Evolutionary conservation across 2,113 vertebrate species (phyloP), one percentile per base, ranked within the genome.

Genomic region (Tursiops truncatus): DNA sequence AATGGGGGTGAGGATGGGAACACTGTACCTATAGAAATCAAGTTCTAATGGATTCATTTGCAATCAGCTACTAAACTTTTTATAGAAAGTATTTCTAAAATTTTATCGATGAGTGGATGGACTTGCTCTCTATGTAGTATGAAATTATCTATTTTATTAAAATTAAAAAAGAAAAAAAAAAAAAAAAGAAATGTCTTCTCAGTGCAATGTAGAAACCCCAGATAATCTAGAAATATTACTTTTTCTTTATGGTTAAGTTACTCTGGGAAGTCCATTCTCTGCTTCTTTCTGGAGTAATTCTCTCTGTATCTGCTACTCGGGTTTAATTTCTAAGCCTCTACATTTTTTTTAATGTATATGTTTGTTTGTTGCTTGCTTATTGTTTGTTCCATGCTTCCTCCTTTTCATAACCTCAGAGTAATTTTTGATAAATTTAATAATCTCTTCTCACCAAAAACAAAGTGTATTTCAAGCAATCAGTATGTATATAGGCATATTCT

Each of bases 61-160:
- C 91, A 90, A 33, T 95, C 74, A 95, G 83, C 94, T 97, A 94
- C 96, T 82, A 94, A 97, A 71, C 89, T 97, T 97, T 97, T 98
- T 98, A 97, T 97, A 97, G 89, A 97, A 97, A 81, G 95, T 96
- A 93, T 97, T 97, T 97, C 97, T 98, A 97, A 97, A 96, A 89
- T 93, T 97, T 96, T 97, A 97, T 97, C 95, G 95, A 14, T 71
- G 89, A 93, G 68, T 98, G 96, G 89, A 91, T 97, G 91, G 14
- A 97, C 77, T 97, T 98, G 82, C 70, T 97, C 96, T 96, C 92
- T 94, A 89, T 97, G 96, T 98, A 97, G 94, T 97, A 97, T 83
- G 94, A 97, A 97, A 97, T 96, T 94, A 97, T 97, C 96, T 97
- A 97, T 98, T 98, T 98, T 97, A 97, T 97, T 98, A 98, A 98